Evolutionary conservation across 2,888 invertebrate species (phyloP), one percentile per base, ranked within the genome.

Genomic region (Tinea semifulvella): DNA sequence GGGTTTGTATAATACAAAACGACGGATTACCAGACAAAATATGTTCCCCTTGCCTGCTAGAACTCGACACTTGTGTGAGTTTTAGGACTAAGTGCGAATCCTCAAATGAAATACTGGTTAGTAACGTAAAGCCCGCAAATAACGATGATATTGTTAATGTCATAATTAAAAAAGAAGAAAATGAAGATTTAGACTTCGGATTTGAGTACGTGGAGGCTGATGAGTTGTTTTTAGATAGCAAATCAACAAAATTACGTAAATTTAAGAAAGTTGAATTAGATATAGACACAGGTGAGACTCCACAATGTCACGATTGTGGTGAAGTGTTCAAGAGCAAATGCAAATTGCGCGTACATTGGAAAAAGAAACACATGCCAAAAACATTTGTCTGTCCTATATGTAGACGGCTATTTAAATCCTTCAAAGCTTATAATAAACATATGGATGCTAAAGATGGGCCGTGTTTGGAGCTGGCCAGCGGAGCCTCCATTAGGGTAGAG

Each of bases 21-120:
- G 77, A 77, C 48, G 67, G 67, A 1, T 55, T 72, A n/a, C 76
- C 79, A 0, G 55, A 60, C 19, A 60, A 50, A 48, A 75, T 79
- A 50, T 79, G 79, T 49, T 55, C 57, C 1, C 52, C 54, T 6
- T 79, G 79, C 50, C 58, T 72, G 10, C 22, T 61, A 4, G 68
- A 71, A 44, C 56, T 79, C 1, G 66, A 73, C 43, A 60, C 56
- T 2, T 68, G 69, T 1, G 47, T 72, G 5, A 56, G 55, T 17
- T 77, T 79, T 47, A 73, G 67, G 50, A 53, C 57, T 13, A 71
- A 68, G 48, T 79, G 77, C 52, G 64, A 68, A 48, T 57, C 47
- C 26, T 66, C 75, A 0, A 60, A 73, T 47, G 48, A 5, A 52
- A 54, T 11, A 46, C 54, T 2, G 36, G 20, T 22, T 11, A 3